Conservation (phyloP, 2,113 vertebrate genomes). For the Crotalus helleri region DNA sequence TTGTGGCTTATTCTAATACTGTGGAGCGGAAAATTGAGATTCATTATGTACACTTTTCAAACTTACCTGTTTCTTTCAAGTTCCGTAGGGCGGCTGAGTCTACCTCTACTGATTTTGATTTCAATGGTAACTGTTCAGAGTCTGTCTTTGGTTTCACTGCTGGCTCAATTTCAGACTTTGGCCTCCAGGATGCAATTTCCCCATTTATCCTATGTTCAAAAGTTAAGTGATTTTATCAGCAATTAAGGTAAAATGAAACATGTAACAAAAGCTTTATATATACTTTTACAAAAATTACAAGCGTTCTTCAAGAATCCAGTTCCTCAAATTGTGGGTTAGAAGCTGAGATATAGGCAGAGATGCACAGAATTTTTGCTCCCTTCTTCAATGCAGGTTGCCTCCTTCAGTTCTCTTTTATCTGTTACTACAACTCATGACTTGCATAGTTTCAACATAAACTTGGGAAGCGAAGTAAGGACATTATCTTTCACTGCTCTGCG, state of each 20-base stretch:
- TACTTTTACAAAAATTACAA: not conserved
- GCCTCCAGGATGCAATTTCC: conserved; percentile 78
- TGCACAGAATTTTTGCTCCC: not conserved
- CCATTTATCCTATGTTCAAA: conserved; percentile 81
- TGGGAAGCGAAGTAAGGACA: not conserved
- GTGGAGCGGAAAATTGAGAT: not conserved
- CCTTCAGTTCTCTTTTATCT: not conserved
- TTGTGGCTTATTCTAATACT: conserved; percentile 5
- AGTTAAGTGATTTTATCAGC: not conserved
- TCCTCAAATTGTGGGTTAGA: not conserved
- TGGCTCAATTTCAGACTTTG: conserved; percentile 84
- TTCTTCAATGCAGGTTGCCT: not conserved
- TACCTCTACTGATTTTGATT: conserved; percentile 82
- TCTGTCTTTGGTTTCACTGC: conserved; percentile 75
- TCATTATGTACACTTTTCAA: not conserved
- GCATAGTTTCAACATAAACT: not conserved
- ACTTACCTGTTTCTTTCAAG: conserved; percentile 73
- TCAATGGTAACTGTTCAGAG: conserved; percentile 69
- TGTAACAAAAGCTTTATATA: not conserved
- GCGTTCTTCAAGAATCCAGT: not conserved
- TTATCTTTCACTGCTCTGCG: too few relatives aligned
- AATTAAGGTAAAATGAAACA: conserved; percentile 11
- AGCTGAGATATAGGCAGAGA: not conserved
- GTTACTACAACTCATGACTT: not conserved
- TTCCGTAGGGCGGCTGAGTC: conserved; percentile 68